These are phyloP conservation scores for Takifugu ocellatus DNA, from an alignment of 2,797 vertebrate species.

Conservation along the genomic window DNA sequence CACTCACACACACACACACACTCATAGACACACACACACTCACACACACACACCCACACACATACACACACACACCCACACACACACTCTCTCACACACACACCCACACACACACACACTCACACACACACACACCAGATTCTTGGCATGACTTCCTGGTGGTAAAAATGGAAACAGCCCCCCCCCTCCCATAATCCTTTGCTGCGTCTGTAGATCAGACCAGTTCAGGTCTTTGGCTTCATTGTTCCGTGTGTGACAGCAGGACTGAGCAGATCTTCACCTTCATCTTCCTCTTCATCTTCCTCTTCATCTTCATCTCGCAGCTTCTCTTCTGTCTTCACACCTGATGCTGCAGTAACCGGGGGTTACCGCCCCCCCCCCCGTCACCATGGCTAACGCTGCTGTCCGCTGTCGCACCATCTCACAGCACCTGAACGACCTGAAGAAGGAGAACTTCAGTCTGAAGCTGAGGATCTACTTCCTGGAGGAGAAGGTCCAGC, in stretches of 20 bases:
- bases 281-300: neutral
- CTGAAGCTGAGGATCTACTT: constrained; percentile 98
- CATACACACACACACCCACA: no score
- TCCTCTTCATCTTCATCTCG: neutral
- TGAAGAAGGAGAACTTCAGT: constrained; percentile 99
- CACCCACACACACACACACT: neutral
- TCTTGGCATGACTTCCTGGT: constrained; percentile 78
- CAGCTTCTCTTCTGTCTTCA: constrained; percentile 8
- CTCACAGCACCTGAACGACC: constrained; percentile 96
- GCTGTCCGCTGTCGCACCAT: constrained; percentile 88
- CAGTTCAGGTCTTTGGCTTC: neutral
- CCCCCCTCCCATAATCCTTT: constrained; percentile 29
- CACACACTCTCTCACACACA: neutral
- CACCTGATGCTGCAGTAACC: constrained; percentile 14
- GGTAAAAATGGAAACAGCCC: constrained; percentile 62
- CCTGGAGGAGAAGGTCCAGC: constrained; percentile 93
- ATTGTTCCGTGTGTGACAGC: constrained; percentile 10
- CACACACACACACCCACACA: constrained; percentile 13
- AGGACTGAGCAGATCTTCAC: constrained; percentile 6
- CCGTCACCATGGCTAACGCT: constrained; percentile 82
- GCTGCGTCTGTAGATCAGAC: neutral
- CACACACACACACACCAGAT: constrained; percentile 60
- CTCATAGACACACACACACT: neutral
- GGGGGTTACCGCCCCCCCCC: constrained; percentile 37
- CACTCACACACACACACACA: neutral